Evolutionary conservation across 37 sponge, comb jelly and placozoan genomes (phyloP), one percentile per base, ranked within the genome.

Genomic region (Cladorhizidae sp.): DNA sequence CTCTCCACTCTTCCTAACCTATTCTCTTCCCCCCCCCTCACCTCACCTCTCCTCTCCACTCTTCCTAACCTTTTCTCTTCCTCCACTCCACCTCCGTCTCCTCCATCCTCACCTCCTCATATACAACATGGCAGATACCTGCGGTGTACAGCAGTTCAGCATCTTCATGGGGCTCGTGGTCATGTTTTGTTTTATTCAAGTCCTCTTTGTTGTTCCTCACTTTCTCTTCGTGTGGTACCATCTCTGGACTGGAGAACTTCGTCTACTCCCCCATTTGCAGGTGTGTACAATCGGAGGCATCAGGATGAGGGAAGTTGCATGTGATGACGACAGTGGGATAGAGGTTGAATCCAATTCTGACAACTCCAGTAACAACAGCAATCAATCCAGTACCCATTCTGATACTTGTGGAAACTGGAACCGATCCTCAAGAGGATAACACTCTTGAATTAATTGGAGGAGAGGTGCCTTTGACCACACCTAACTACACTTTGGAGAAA

Each of bases 101-200:
- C 28, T 18, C 6, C 61, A 12, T 5, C 61, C n/a, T n/a, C n/a
- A n/a, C n/a, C n/a, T n/a, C n/a, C n/a, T n/a, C n/a, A n/a, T n/a
- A n/a, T n/a, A 45, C 49, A 9, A 3, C 26, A 28, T 23, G 39
- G 26, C 77, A 92, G 92, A 87, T 92, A 63, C 93, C 93, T 31
- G 93, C 93, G 22, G 80, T 89, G 33, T n/a, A n/a, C 67, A 64
- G 33, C 83, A 92, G 85, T 92, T 92, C 82, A 89, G 89, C 14
- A 28, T 92, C 73, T 92, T 92, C 86, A 92, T 85, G 85, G 93
- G 89, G 0, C 57, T 84, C n/a, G 79, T 92, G 3, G 86, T 92
- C 36, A 33, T 92, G 18, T 75, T 77, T 59, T 92, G 93, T 49
- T 92, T 55, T 32, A 22, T 92, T n/a, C 70, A 65, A 62, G 87